A percentile compares a stretch with the other conserved stretches of the same genome.
Evolutionary conservation across 2,888 invertebrate genomes (phyloP).

Genomic region (Amblyjoppa proteus): DNA sequence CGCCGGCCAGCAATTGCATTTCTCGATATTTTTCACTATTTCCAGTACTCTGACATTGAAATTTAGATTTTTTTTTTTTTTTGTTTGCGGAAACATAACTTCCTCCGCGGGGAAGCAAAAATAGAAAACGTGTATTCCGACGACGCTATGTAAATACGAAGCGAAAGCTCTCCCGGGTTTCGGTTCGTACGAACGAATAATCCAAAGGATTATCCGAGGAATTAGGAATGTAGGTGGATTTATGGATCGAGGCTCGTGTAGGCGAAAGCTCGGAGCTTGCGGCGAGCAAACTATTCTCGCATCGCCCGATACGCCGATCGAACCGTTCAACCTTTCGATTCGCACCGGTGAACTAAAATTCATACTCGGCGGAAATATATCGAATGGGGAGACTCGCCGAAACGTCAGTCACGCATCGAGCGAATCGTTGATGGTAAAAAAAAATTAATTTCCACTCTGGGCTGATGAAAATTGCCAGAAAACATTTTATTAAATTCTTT

Average conservation of each 20-base stretch:
- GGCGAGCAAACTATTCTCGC: neutral
- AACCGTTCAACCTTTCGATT: neutral
- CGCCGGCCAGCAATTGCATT: no score
- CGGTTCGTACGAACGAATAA: constrained; percentile 1
- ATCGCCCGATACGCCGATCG: neutral
- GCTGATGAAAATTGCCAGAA: neutral
- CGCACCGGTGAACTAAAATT: neutral
- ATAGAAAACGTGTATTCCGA: neutral
- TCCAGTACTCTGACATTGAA: no score
- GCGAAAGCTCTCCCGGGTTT: neutral
- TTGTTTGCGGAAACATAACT: no score
- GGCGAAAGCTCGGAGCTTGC: constrained; percentile 12
- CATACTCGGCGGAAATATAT: neutral
- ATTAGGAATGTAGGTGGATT: constrained; percentile 24
- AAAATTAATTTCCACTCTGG: neutral
- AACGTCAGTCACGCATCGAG: neutral
- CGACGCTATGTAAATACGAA: neutral
- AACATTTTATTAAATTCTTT: neutral
- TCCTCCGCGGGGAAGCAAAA: no score
- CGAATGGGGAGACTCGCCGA: neutral
- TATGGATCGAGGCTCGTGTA: constrained; percentile 1
- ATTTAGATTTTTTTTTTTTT: no score
- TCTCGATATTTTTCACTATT: no score
- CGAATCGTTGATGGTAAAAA: neutral
- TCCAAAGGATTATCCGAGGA: constrained; percentile 31